Base-by-base conservation (phyloP, 2,797 vertebrate genomes). In the Sebastes cheni region DNA sequence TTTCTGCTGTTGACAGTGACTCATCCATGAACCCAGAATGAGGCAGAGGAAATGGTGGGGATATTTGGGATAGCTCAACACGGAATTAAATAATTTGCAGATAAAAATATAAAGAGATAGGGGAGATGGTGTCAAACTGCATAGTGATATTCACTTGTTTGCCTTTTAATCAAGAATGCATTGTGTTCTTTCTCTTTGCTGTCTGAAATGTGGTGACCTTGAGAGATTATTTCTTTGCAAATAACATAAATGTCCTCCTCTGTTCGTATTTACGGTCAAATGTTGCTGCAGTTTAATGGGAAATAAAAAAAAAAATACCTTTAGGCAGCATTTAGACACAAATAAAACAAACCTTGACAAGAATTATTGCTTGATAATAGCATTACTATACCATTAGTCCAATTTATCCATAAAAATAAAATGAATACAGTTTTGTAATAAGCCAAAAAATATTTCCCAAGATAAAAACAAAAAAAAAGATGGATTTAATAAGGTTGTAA, bases 1-100 rank as follows among this genome's bases (percentile, higher is more conserved):
- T 8, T 16, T 29, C 55, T 70, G 25, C n/a, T 79, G 77, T 77
- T 71, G 69, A 79, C 69, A 79, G 39, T 55, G 64, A 80, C 42
- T 70, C 54, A 34, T 50, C 32, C 64, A 67, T 70, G 66, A 72
- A 67, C 8, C 16, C 30, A 67, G 55, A 59, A 66, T 55, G 5
- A 77, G 27, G 23, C 46, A 30, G 73, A 54, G 46, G 59, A 39
- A 22, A 61, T 61, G 29, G 16, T 50, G 55, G 18, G 23, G 46
- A 55, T 32, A n/a, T 60, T 46, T 74, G 52, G 46, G 29, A 18
- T 32, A 50, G 39, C 8, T 75, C 56, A 11, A 36, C 30, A 32
- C 14, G n/a, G n/a, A 6, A 5, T 59, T 16, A 67, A 60, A 62
- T 36, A 0, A 70, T 59, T 23, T 69, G 32, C 46, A 60, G 59